phyloP scores from a whole-genome alignment of 2,113 vertebrate species.

The Macrotis lagotis region DNA sequence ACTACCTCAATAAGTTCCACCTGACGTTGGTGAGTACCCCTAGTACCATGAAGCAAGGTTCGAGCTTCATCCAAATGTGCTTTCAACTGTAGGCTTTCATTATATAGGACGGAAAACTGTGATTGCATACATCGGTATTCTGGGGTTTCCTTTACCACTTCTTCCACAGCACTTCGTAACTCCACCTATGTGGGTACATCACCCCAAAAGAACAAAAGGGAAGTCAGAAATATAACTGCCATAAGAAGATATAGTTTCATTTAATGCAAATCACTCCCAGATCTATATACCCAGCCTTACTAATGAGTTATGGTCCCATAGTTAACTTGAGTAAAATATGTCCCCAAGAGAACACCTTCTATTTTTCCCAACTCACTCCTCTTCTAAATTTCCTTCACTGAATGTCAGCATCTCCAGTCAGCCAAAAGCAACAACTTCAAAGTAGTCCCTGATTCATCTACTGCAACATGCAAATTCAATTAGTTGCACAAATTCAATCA shows the following conservation, averaged over 20 bases:
- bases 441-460: not conserved
- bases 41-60: slow-evolving; percentile 92
- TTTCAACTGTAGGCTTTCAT: slow-evolving; percentile 95
- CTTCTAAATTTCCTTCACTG: not conserved
- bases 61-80: slow-evolving; percentile 95
- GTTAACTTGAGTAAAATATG: not conserved
- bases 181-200: slow-evolving; percentile 84
- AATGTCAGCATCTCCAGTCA: not conserved
- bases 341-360: not conserved
- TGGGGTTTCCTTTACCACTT: slow-evolving; percentile 92
- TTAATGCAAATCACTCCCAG: not conserved
- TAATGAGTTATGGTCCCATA: not conserved
- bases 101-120: slow-evolving; percentile 97
- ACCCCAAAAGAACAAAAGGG: not conserved
- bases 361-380: not conserved
- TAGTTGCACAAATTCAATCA: not conserved
- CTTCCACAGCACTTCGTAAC: slow-evolving; percentile 90
- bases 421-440: not conserved
- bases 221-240: slow-evolving; percentile 10
- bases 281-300: not conserved
- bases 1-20: slow-evolving; percentile 96
- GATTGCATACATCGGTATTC: slow-evolving; percentile 99
- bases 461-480: not conserved
- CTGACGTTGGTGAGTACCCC: slow-evolving; percentile 93
- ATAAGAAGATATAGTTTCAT: not conserved